Percentiles rank a stretch among this genome's conserved stretches.
Conservation (phyloP, 2,797 vertebrate genomes). For the Dipus sagitta region DNA sequence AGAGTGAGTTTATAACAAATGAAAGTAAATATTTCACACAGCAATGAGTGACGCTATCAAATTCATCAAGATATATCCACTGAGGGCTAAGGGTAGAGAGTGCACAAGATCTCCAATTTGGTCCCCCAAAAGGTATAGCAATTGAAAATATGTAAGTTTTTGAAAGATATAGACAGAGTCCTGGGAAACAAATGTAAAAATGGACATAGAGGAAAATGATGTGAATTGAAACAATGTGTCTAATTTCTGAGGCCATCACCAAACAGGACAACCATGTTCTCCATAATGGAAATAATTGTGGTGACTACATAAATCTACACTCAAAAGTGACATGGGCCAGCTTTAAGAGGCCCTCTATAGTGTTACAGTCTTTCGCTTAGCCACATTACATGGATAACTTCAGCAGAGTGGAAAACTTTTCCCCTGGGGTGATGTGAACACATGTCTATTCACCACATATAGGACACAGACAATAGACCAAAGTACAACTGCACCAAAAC, state of each 20-base stretch:
- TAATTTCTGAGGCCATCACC: constrained; percentile 13
- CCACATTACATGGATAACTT: background rate
- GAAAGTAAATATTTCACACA: no score
- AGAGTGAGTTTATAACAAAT: background rate
- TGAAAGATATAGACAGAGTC: background rate
- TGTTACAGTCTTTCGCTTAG: constrained; percentile 21
- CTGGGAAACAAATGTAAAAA: background rate
- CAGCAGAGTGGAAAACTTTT: background rate
- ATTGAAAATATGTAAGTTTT: background rate
- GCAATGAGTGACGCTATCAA: no score
- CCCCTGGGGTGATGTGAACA: no score
- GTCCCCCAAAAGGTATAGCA: no score
- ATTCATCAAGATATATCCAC: no score
- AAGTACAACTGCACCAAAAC: no score
- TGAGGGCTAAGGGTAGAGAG: background rate
- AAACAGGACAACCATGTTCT: background rate
- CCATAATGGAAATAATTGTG: background rate
- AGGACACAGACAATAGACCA: no score
- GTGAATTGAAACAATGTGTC: background rate
- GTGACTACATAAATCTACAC: background rate
- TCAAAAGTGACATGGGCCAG: background rate
- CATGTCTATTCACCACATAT: no score
- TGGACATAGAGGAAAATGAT: background rate
- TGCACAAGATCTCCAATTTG: no score
- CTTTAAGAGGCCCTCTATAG: background rate